Evolutionary conservation across 2,888 invertebrate species (phyloP).

Genomic region (Pollenia griseotomentosa): DNA sequence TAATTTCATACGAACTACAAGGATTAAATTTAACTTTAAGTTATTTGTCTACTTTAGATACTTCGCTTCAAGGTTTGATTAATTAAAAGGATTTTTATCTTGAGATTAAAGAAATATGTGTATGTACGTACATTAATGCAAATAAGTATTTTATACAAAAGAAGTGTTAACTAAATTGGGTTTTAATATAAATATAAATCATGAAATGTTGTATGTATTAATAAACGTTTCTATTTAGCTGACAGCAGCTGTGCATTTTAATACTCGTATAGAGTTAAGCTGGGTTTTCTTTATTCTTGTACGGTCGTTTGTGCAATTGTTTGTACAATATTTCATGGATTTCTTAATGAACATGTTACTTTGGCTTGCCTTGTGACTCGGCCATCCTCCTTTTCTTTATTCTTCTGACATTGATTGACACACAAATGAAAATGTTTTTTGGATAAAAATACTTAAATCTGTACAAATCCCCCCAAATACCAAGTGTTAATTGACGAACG

Average conservation of each 20-base stretch:
- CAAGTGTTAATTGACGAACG: slow-evolving; percentile 18
- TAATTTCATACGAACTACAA: no score
- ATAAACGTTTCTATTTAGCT: slow-evolving; percentile 8
- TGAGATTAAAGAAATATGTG: no score
- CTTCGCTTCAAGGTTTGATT: no score
- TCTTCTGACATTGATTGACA: slow-evolving; percentile 28
- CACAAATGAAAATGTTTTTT: slow-evolving; percentile 1
- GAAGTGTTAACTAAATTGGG: no score
- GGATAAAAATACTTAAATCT: slow-evolving; percentile 4
- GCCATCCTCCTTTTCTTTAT: neutral
- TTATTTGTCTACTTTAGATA: no score
- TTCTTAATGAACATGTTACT: slow-evolving; percentile 31
- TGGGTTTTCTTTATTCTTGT: neutral
- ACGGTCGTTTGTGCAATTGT: neutral
- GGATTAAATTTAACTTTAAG: no score
- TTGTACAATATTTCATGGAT: slow-evolving; percentile 5
- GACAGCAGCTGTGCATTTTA: neutral
- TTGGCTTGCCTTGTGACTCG: neutral
- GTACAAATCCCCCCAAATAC: neutral
- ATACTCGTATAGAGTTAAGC: neutral
- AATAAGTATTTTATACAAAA: no score
- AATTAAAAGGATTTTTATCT: no score
- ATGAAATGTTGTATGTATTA: no score
- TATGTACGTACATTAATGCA: no score
- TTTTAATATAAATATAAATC: no score